A percentile compares a stretch with the other conserved stretches of the same genome.
Conservation (phyloP, 2,797 vertebrate species). For the Lateolabrax maculatus region DNA sequence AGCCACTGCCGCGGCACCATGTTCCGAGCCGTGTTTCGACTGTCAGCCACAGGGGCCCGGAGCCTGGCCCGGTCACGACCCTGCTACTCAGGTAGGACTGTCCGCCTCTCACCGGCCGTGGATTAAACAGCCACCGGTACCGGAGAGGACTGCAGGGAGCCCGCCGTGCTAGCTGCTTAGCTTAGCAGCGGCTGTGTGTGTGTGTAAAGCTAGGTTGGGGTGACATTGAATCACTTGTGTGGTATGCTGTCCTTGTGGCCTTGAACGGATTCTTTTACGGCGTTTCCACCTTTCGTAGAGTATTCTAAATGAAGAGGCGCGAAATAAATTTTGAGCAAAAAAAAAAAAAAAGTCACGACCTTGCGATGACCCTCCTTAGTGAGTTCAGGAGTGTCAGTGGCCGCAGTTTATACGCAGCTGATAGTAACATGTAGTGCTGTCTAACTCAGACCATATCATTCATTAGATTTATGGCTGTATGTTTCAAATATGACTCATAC, state of each 20-base stretch:
- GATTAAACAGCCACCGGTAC: accelerated
- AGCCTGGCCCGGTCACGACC: conserved; percentile 70
- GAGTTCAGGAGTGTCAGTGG: conserved; percentile 49
- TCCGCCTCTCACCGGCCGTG: accelerated
- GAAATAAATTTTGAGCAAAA: not conserved
- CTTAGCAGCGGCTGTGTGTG: conserved; percentile 37
- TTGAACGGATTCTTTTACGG: no score
- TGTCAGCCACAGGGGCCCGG: conserved; percentile 75
- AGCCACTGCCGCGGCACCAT: conserved; percentile 58
- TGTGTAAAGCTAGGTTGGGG: conserved; percentile 40
- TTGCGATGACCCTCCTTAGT: conserved; percentile 78
- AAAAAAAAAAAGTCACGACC: conserved; percentile 67
- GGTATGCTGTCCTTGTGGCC: accelerated
- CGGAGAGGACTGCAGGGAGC: not conserved
- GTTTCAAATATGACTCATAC: not conserved
- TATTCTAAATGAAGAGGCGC: not conserved
- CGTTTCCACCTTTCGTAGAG: accelerated
- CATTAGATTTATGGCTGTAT: accelerated
- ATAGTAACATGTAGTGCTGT: not conserved
- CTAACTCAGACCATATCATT: accelerated
- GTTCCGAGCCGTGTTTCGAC: conserved; percentile 80
- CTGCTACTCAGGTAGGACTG: conserved; percentile 73
- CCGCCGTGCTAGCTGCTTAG: conserved; percentile 40
- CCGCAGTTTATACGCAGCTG: conserved; percentile 51
- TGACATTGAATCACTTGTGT: conserved; percentile 69